Base-by-base conservation (phyloP, 1,140 invertebrate genomes). In the Oedothorax gibbosus region DNA sequence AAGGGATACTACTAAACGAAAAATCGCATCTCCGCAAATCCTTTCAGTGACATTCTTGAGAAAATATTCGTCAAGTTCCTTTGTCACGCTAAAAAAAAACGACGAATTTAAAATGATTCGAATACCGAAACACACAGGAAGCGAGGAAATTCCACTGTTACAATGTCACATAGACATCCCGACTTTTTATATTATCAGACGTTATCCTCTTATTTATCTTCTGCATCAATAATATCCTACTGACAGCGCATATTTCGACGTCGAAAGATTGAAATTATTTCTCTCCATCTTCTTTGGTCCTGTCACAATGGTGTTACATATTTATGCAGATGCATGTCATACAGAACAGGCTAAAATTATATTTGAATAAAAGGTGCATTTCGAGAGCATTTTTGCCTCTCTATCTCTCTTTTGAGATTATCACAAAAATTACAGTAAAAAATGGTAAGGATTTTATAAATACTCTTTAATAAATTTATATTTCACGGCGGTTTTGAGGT, bases 191-290 rank as follows among this genome's bases (percentile, higher is more conserved):
- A 72, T 72, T 72, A 54, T 72, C 50, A 8, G 18, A 71, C 20
- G 12, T 72, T 72, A 72, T 72, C 54, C 51, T n/a, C 69, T 72
- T 54, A 72, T 72, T 54, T 72, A 72, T 56, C 69, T 54, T n/a
- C 8, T 20, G 20, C 69, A 56, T 56, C 50, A 72, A 56, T 54
- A 72, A 53, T 54, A 6, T 51, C 3, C 11, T 9, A 8, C 69
- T 54, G 69, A 54, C 69, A 72, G 69, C 18, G 69, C 69, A 12
- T 53, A 18, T 72, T 72, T 56, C 15, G 69, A 72, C 51, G 69
- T 53, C 69, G 49, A 11, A 72, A 54, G 50, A 56, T 8, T 14
- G 18, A 72, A 20, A 18, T 14, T n/a, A 18, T 53, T 15, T 18
- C 15, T 53, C 20, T 56, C n/a, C 3, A 1, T 18, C 12, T 56